phyloP scores from a whole-genome alignment of 2,888 invertebrate species.

The Eilema griseolum region DNA sequence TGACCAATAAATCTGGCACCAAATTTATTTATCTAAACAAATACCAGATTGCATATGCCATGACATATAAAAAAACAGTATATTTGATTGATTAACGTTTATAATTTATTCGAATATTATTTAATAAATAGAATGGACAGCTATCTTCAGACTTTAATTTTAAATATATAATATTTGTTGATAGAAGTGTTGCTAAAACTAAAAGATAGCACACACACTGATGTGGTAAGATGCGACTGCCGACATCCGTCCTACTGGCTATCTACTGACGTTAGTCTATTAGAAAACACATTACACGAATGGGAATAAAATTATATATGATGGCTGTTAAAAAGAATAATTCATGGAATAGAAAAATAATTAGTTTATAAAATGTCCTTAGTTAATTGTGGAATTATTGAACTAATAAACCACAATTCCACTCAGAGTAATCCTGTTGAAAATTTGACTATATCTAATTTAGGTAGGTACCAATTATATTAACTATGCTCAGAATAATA shows the following conservation, averaged over 20 bases:
- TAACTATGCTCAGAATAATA: neutral
- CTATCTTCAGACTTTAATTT: neutral
- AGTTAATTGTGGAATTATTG: neutral
- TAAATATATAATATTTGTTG: too few species aligned
- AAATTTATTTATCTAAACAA: slow-evolving; percentile 24
- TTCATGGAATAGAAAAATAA: too few species aligned
- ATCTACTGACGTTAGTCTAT: neutral
- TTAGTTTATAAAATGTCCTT: too few species aligned
- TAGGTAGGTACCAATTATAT: neutral
- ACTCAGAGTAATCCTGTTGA: neutral
- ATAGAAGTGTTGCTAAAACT: too few species aligned
- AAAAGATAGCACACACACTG: too few species aligned
- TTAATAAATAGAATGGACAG: neutral
- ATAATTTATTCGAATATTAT: neutral
- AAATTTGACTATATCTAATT: neutral
- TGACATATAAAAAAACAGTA: neutral
- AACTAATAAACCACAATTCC: neutral
- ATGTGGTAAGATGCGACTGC: neutral
- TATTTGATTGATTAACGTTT: neutral
- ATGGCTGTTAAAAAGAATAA: too few species aligned
- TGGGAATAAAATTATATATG: too few species aligned
- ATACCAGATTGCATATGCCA: slow-evolving; percentile 6
- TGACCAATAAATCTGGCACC: slow-evolving; percentile 6
- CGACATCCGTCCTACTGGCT: neutral
- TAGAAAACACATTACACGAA: too few species aligned